Base-by-base conservation (phyloP, 2,797 vertebrate genomes). In the Antrozous pallidus region DNA sequence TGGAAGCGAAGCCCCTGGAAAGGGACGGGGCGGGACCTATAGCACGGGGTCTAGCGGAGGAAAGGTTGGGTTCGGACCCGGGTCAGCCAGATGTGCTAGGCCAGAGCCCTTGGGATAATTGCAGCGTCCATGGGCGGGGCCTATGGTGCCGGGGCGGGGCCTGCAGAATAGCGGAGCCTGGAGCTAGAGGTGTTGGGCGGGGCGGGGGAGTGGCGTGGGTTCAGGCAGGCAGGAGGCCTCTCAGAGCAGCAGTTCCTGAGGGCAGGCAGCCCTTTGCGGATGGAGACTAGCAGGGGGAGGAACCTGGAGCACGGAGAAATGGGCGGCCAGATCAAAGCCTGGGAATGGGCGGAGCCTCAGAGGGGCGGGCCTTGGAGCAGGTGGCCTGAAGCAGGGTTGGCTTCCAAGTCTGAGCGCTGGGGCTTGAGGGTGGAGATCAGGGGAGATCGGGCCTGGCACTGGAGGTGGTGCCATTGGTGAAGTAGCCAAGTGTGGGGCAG, bases 201-300 rank as follows among this genome's bases (percentile, higher is more conserved):
- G n/a, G 42, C 12, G 16, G 22, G 6, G 13, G 79, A 2, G 22
- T 3, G 26, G 17, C 24, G 1, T 2, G 58, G 42, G 80, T 58
- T 17, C 51, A 31, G 13, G 17, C 3, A n/a, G 49, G 22, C 38
- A 6, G 45, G 33, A 67, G 31, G 40, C 63, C 33, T 38, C 31
- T 69, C n/a, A 93, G 81, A 33, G 78, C 88, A 92, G 97, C 97
- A 98, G 98, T 97, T 98, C 61, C 2, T 14, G 18, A 71, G 20
- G 63, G 61, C 61, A 16, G 33, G 20, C 14, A 10, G 51, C 24
- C 18, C 38, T 4, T 0, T 17, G 51, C 26, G 49, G 11, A 24
- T 22, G 40, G 63, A 58, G 26, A 61, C 31, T 77, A 7, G 36
- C 16, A 31, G 20, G 33, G 42, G 65, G 4, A 8, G 1, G 24